Conservation (phyloP, 1,140 invertebrate genomes). For the Rhyacophila brunnea region DNA sequence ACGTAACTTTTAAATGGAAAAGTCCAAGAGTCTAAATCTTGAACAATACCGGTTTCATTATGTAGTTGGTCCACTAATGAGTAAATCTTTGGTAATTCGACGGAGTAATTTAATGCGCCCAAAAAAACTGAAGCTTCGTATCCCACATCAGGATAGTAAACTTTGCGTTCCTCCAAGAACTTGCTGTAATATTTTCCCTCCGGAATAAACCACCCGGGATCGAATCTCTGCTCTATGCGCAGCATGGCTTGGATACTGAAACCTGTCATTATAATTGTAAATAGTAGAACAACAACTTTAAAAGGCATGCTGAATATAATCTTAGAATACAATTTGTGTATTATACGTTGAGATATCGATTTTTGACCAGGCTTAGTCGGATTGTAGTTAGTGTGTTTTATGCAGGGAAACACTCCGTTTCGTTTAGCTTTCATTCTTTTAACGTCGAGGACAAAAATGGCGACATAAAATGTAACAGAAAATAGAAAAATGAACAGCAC, state of each 20-base stretch:
- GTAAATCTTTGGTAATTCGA: slow-evolving; percentile 63
- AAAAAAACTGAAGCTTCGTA: slow-evolving; percentile 65
- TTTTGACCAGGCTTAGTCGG: slow-evolving; percentile 44
- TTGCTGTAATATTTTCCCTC: slow-evolving; percentile 66
- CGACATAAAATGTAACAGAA: slow-evolving; percentile 77
- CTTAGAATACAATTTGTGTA: slow-evolving; percentile 60
- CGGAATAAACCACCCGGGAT: slow-evolving; percentile 76
- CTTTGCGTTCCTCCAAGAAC: slow-evolving; percentile 55
- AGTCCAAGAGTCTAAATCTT: slow-evolving; percentile 63
- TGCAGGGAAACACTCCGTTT: slow-evolving; percentile 69
- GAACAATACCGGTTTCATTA: slow-evolving; percentile 55
- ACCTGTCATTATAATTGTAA: slow-evolving; percentile 57
- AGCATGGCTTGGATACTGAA: slow-evolving; percentile 62
- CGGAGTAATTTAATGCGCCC: slow-evolving; percentile 64
- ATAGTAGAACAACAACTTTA: slow-evolving; percentile 60
- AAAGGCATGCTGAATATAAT: slow-evolving; percentile 60
- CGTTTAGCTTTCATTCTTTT: slow-evolving; percentile 60
- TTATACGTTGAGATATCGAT: slow-evolving; percentile 51
- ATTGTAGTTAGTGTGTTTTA: slow-evolving; percentile 54
- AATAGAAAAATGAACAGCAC: slow-evolving; percentile 72
- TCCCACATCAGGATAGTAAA: slow-evolving; percentile 66
- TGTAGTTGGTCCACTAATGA: slow-evolving; percentile 54
- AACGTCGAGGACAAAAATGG: slow-evolving; percentile 70
- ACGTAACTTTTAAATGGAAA: slow-evolving; percentile 62
- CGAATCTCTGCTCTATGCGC: slow-evolving; percentile 71